phyloP scores from a whole-genome alignment of 2,113 vertebrate species.

The Lichenostomus cassidix region DNA sequence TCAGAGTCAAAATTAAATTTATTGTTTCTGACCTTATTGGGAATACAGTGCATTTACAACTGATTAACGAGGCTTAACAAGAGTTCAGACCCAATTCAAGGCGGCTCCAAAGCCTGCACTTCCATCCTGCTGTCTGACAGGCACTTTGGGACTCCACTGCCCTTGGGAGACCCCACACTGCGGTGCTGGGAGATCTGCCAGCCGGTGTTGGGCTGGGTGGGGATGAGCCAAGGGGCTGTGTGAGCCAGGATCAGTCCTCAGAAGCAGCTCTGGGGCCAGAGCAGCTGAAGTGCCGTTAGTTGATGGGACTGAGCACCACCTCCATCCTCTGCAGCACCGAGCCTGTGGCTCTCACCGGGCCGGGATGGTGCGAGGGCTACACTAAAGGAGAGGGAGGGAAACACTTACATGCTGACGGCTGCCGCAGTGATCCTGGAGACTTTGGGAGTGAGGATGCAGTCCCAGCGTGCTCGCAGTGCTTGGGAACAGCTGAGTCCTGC shows the following conservation, averaged over 20 bases:
- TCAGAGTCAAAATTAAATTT: constrained; percentile 56
- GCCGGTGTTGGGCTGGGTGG: background rate
- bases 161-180: constrained; percentile 1
- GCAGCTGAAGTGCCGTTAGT: background rate
- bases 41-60: constrained; percentile 40
- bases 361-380: rapidly evolving
- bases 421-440: background rate
- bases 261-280: background rate
- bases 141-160: constrained; percentile 12
- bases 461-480: rapidly evolving
- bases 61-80: constrained; percentile 42
- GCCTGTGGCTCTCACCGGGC: background rate
- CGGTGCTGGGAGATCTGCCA: constrained; percentile 23
- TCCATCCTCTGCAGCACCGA: background rate
- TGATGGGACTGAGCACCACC: background rate
- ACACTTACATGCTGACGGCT: rapidly evolving
- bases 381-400: background rate
- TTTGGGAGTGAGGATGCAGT: background rate
- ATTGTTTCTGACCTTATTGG: constrained; percentile 45
- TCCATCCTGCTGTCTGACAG: constrained; percentile 49
- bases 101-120: constrained; percentile 42
- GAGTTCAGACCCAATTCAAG: constrained; percentile 31
- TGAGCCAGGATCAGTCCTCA: background rate
- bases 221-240: background rate
- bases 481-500: background rate